Conservation (phyloP, 2,888 invertebrate species). For the Calephelis perditalis region DNA sequence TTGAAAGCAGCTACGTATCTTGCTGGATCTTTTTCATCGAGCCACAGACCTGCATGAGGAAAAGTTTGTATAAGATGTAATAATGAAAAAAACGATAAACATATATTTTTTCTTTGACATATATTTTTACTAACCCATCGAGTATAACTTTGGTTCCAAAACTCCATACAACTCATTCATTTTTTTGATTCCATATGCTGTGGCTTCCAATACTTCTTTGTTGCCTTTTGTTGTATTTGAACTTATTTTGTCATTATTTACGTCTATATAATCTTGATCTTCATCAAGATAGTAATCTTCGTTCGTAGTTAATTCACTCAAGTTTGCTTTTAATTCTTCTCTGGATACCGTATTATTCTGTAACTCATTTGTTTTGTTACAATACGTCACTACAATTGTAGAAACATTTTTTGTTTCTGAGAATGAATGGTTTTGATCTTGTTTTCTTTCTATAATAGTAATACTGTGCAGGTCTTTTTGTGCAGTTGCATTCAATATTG, state of each 20-base stretch:
- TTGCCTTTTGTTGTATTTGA: conserved; percentile 43
- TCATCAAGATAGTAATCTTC: conserved; percentile 27
- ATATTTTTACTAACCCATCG: conserved; percentile 77
- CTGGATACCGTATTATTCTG: conserved; percentile 15
- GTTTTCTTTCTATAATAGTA: conserved; percentile 63
- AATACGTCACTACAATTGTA: conserved; percentile 65
- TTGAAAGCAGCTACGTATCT: conserved; percentile 85
- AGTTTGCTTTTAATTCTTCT: conserved; percentile 21
- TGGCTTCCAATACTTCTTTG: conserved; percentile 80
- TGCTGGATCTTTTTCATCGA: conserved; percentile 81
- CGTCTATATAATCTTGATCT: conserved; percentile 30
- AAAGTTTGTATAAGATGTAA: background rate
- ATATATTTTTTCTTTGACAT: too few species aligned
- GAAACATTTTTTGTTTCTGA: conserved; percentile 61
- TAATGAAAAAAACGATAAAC: too few species aligned
- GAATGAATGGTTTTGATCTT: conserved; percentile 56
- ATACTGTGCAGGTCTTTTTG: conserved; percentile 65
- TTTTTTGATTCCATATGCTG: conserved; percentile 81
- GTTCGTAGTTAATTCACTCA: background rate
- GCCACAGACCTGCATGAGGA: conserved; percentile 75
- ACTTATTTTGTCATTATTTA: conserved; percentile 26
- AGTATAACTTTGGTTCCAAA: conserved; percentile 82
- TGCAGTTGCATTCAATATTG: conserved; percentile 59
- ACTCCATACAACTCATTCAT: conserved; percentile 82
- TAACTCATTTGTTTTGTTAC: conserved; percentile 45